These are phyloP conservation scores for Ormyrus rosae DNA, from an alignment of 2,888 invertebrate genomes.

Conservation along the genomic window DNA sequence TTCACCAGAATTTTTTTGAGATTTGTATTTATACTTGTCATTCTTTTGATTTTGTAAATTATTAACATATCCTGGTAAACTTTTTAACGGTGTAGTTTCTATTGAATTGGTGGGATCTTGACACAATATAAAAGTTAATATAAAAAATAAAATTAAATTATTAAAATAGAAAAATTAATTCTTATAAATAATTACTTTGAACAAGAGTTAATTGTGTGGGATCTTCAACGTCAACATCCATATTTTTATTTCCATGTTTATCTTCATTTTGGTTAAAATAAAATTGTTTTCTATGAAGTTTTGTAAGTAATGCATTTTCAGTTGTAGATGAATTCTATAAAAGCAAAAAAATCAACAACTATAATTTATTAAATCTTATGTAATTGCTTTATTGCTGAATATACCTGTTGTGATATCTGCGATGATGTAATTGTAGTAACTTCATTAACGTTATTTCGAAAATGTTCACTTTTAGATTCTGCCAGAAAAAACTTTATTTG, in stretches of 20 bases:
- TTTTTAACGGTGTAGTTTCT: constrained; percentile 49
- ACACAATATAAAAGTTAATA: constrained; percentile 6
- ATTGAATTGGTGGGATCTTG: background rate
- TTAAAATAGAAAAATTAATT: constrained; percentile 9
- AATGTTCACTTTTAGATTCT: constrained; percentile 24
- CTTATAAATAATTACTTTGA: constrained; percentile 8
- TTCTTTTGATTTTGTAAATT: constrained; percentile 22
- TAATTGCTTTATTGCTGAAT: no score
- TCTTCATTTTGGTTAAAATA: constrained; percentile 14
- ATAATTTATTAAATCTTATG: no score
- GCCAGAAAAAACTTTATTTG: constrained; percentile 45
- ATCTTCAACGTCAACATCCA: constrained; percentile 12
- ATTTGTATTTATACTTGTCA: background rate
- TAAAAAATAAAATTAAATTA: constrained; percentile 1
- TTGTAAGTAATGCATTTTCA: constrained; percentile 13
- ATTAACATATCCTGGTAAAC: constrained; percentile 43
- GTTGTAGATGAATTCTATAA: constrained; percentile 5
- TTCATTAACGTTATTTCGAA: no score
- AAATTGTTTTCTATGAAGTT: constrained; percentile 10
- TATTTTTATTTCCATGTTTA: constrained; percentile 9
- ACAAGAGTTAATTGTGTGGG: constrained; percentile 1
- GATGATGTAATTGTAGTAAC: background rate
- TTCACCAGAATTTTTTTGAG: constrained; percentile 4
- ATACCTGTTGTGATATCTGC: background rate
- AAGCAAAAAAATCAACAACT: no score